A percentile compares a stretch with the other conserved stretches of the same genome.
Conservation (phyloP, 2,888 invertebrate species). For the Leucoma salicis region DNA sequence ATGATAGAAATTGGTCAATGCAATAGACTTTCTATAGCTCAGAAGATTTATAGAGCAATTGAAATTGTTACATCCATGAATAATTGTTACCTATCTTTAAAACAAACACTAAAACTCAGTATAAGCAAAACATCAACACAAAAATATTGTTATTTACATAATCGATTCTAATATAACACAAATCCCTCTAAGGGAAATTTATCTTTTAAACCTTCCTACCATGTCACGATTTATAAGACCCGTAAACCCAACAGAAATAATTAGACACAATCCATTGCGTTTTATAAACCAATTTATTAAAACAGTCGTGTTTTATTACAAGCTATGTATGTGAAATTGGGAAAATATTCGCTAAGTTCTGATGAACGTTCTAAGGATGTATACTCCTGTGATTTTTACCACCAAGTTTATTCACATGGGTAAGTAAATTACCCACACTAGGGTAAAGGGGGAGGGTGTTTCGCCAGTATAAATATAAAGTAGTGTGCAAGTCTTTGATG, state of each 20-base stretch:
- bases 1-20: too few species aligned
- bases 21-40: too few species aligned
- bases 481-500: conserved; percentile 33
- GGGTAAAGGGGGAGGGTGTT: conserved; percentile 31
- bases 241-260: not conserved
- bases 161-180: conserved; percentile 35
- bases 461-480: conserved; percentile 23
- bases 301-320: not conserved
- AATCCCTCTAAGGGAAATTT: conserved; percentile 34
- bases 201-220: conserved; percentile 28
- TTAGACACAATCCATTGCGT: not conserved
- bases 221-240: conserved; percentile 7
- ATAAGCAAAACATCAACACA: conserved; percentile 27
- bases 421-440: conserved; percentile 53
- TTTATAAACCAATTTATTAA: not conserved
- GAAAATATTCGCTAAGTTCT: not conserved
- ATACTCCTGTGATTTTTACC: conserved; percentile 48
- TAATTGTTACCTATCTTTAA: too few species aligned
- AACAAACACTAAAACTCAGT: conserved; percentile 4
- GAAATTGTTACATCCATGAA: too few species aligned
- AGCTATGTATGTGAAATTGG: conserved; percentile 17
- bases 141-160: conserved; percentile 36
- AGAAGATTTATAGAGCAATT: too few species aligned
- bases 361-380: conserved; percentile 37
- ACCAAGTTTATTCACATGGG: conserved; percentile 52